Evolutionary conservation across 2,797 vertebrate genomes (phyloP), one percentile per base, ranked within the genome.

Genomic region (Capromys pilorides): DNA sequence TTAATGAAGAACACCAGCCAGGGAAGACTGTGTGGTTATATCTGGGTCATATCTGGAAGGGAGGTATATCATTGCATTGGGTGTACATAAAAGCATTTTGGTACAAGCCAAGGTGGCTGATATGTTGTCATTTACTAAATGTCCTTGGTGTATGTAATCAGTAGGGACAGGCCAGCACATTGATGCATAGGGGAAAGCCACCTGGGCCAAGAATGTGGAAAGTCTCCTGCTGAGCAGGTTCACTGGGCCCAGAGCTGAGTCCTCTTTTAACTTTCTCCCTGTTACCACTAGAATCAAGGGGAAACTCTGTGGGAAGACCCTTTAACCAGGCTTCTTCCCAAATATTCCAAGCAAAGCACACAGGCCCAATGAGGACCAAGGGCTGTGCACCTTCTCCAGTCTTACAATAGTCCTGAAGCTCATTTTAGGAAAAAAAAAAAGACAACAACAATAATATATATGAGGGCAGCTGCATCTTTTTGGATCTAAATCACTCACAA

Each of bases 401-500:
- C 80, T 75, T 49, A 77, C 79, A 67, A 78, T 26, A 73, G 64
- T 22, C 41, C 14, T 5, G 26, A 89, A 66, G 93, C 31, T 86
- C 45, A 67, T 45, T 64, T 19, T 64, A 36, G 45, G 21, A 71
- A 11, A 12, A 26, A n/a, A 13, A 64, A n/a, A 36, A 1, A 22
- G 11, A 36, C 24, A 31, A 45, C 39, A 16, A 75, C 12, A 45
- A 16, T 24, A 75, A 45, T 39, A 49, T 18, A 28, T 45, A 5
- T 45, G 62, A 67, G 39, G 19, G 57, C 64, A 79, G 49, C 73
- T 91, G 66, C 49, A 36, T 92, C 71, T 82, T 51, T 39, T 54
- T 71, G 73, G 75, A 79, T 79, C 21, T 57, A 61, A n/a, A 90
- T 62, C 59, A 83, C 18, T 84, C 71, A 83, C 36, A 75, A 85